phyloP scores from a whole-genome alignment of 2,888 invertebrate genomes.

The Tupiocoris notatus region DNA sequence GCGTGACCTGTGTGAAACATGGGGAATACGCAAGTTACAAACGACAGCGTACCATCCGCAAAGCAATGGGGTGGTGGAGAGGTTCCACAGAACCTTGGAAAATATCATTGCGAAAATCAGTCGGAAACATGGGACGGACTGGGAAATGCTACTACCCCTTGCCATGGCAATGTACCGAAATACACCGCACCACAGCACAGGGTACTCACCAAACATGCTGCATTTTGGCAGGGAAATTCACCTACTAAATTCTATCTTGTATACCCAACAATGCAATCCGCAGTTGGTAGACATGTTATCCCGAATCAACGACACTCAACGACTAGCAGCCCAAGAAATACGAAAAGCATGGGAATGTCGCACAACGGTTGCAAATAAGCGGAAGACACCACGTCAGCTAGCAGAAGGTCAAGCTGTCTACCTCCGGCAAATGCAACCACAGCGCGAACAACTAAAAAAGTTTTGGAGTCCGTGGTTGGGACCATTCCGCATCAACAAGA shows the following conservation, averaged over 20 bases:
- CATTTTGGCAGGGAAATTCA: slow-evolving; percentile 31
- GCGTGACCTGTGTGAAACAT: background rate
- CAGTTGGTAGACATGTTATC: background rate
- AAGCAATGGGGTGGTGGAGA: background rate
- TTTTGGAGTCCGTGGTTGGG: slow-evolving; percentile 27
- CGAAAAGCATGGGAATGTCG: background rate
- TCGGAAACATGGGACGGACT: slow-evolving; percentile 50
- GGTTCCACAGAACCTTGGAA: slow-evolving; percentile 51
- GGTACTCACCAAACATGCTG: slow-evolving; percentile 45
- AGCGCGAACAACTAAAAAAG: background rate
- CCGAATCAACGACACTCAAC: background rate
- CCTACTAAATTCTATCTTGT: background rate
- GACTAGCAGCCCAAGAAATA: background rate
- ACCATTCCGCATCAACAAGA: background rate
- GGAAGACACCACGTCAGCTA: background rate
- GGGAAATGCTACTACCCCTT: slow-evolving; percentile 51
- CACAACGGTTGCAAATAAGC: background rate
- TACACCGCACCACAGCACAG: slow-evolving; percentile 50
- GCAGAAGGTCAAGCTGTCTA: background rate
- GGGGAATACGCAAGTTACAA: background rate
- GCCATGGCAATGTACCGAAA: slow-evolving; percentile 52
- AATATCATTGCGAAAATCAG: slow-evolving; percentile 52
- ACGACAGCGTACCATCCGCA: slow-evolving; percentile 1
- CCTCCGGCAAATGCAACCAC: slow-evolving; percentile 2
- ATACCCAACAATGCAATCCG: background rate